Evolutionary conservation across 2,113 vertebrate species (phyloP), one percentile per base, ranked within the genome.

Genomic region (Brachyistius frenatus): DNA sequence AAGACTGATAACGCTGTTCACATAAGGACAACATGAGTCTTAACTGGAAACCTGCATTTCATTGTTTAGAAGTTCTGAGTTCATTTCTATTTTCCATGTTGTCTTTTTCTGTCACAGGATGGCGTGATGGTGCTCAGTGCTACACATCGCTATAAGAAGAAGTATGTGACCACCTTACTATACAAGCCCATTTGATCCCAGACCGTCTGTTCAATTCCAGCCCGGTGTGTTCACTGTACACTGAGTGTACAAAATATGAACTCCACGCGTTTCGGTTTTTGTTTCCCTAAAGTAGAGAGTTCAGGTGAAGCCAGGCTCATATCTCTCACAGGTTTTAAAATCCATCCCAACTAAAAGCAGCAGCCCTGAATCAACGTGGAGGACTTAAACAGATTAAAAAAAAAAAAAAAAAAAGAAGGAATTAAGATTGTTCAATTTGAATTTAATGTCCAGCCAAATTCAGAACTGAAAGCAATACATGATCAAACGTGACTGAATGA

Each of bases 81-180:
- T 47, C 13, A 37, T 71, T 50, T 15, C 1, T 15, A 5, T 46
- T 36, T 32, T n/a, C 10, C 7, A 4, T 64, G 7, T 55, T 52
- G 0, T 56, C 1, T 73, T 60, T 69, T 37, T 73, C 30, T 66
- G 5, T 53, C 16, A 58, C 92, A 99, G 98, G 98, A 99, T 2
- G 97, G 98, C 0, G 97, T 99, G 76, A 99, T 99, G 98, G 98
- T 99, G 70, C 97, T 99, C 54, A 99, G 98, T 23, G 98, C 96
- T 2, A 99, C 98, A 0, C 98, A 99, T 75, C 97, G 98, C 78
- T 99, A 98, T 91, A 99, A 99, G 95, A 99, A 99, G 96, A 99
- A 99, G 82, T 99, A 99, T 0, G 98, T 99, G 86, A 99, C 98
- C 75, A 98, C 97, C 0, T 93, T 99, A 7, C 87, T 95, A 2